Evolutionary conservation across 2,797 vertebrate species (phyloP), one percentile per base, ranked within the genome.

Genomic region (Acanthopagrus latus): DNA sequence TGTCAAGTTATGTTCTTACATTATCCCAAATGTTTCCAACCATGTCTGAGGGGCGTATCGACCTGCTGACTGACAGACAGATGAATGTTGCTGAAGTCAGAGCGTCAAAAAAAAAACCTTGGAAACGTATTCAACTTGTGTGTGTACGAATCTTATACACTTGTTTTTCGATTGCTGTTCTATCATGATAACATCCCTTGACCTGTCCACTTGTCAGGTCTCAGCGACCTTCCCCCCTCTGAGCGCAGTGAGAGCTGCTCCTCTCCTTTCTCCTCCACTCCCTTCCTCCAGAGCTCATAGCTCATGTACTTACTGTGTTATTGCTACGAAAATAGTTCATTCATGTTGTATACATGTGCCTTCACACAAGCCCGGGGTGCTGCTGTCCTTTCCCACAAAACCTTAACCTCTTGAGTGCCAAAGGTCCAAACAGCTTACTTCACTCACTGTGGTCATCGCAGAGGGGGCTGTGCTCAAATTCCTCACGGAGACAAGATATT

Each of bases 311-410:
- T 59, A 71, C 66, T 82, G 82, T 89, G 87, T 90, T 91, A 86
- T 85, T 90, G 80, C 16, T 86, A 70, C 71, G 71, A 68, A 88
- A 84, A 83, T 71, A 87, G 74, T 78, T 85, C 57, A 88, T 88
- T 86, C 79, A 85, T 85, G 80, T 86, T 86, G 79, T 80, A 74
- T 81, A 89, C 64, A 82, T 66, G 62, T 78, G 71, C 64, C 38
- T 90, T 87, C 81, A 85, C 80, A 86, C 54, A 89, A 86, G 82
- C 75, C 63, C 46, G 13, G 58, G 44, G 74, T 75, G 71, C 82
- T 74, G 80, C 81, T 85, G 82, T 86, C 59, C 81, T 93, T 93
- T 94, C 90, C 90, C 91, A 91, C 86, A 88, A 88, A 89, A 85
- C 87, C 68, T 83, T 89, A 91, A 92, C 89, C 85, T 89, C 84